Percentiles rank a stretch among this genome's conserved stretches.
These are phyloP conservation scores for Microctenopoma lineatum DNA, from an alignment of 2,797 vertebrate genomes.

Conservation along the genomic window DNA sequence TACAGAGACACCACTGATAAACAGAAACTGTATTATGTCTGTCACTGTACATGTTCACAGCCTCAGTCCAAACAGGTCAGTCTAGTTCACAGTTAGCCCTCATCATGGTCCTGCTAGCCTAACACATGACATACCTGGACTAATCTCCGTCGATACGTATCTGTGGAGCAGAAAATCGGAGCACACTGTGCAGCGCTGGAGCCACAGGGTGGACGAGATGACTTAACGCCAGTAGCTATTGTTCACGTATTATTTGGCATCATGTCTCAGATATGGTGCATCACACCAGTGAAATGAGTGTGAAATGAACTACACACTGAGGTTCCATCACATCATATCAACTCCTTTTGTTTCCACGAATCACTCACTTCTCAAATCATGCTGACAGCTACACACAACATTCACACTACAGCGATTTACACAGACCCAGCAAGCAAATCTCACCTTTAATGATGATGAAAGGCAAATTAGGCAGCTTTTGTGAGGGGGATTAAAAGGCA, in stretches of 20 bases:
- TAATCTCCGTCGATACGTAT: neutral
- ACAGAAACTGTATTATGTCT: constrained; percentile 55
- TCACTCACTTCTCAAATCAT: neutral
- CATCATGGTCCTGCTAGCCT: neutral
- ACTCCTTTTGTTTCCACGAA: neutral
- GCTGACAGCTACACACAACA: neutral
- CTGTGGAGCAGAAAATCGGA: neutral
- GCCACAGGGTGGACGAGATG: constrained; percentile 9
- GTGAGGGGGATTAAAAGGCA: neutral
- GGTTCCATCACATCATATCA: neutral
- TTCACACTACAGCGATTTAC: neutral
- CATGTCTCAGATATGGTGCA: neutral
- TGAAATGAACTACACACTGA: too few species aligned
- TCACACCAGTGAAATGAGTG: neutral
- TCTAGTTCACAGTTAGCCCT: constrained; percentile 12
- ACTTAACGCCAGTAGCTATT: neutral
- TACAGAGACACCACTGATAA: constrained; percentile 68
- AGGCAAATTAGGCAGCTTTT: neutral
- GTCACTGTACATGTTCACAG: constrained; percentile 37
- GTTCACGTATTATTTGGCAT: constrained; percentile 6
- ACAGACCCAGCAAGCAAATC: neutral
- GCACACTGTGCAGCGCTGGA: neutral
- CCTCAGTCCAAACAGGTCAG: constrained; percentile 27
- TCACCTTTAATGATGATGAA: neutral
- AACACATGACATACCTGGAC: neutral